Conservation (phyloP, 2,888 invertebrate genomes). For the Magallana nippona region DNA sequence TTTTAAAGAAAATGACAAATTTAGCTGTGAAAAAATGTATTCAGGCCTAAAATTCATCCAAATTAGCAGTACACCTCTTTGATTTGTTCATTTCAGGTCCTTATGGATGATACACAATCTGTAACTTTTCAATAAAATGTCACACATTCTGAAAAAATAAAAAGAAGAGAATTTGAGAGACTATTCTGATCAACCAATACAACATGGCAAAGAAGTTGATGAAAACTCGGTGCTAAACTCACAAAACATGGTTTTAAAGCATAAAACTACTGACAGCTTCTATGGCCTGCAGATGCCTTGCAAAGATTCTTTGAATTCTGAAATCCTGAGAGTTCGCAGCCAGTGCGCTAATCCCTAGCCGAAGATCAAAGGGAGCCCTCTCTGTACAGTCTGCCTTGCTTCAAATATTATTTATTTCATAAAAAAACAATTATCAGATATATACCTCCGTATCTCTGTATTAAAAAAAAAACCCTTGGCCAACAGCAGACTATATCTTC, state of each 20-base stretch:
- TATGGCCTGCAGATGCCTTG: constrained; percentile 19
- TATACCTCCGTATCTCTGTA: not conserved
- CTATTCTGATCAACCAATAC: not conserved
- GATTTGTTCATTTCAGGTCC: no score
- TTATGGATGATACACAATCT: not conserved
- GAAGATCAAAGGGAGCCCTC: constrained; percentile 14
- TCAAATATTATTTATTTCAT: constrained; percentile 30
- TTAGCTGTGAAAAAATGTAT: no score
- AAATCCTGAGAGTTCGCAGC: constrained; percentile 5
- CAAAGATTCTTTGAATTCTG: constrained; percentile 7
- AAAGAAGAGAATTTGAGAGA: not conserved
- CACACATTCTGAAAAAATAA: no score
- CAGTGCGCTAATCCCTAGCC: constrained; percentile 23
- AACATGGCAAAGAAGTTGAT: not conserved
- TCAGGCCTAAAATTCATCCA: no score
- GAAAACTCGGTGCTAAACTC: not conserved
- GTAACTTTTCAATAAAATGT: no score
- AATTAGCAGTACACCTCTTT: no score
- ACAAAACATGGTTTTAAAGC: not conserved
- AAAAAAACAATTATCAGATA: constrained; percentile 32
- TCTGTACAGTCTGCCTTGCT: constrained; percentile 13
- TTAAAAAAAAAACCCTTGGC: not conserved
- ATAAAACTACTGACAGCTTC: constrained; percentile 29
- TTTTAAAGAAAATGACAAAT: no score
- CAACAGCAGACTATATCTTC: not conserved